phyloP scores from a whole-genome alignment of 2,113 vertebrate genomes.

The Gymnocephalus cernua region DNA sequence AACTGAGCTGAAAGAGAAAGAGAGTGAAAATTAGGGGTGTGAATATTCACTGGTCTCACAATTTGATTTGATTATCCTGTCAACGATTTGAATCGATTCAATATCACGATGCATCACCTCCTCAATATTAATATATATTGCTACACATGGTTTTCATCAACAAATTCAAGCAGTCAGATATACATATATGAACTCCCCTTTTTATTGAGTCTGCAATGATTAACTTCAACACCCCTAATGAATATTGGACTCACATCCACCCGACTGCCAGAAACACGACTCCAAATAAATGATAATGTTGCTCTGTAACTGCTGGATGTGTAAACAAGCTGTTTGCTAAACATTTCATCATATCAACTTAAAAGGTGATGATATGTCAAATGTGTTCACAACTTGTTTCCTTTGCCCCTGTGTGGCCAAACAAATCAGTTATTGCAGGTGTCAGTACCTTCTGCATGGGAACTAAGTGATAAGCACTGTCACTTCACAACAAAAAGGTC shows the following conservation, averaged over 20 bases:
- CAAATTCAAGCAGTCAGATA: too few species aligned
- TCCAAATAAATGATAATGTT: background rate
- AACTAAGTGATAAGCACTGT: background rate
- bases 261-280: background rate
- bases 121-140: too few species aligned
- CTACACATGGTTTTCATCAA: too few species aligned
- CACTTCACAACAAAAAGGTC: background rate
- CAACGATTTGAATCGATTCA: too few species aligned
- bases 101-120: too few species aligned
- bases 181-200: too few species aligned
- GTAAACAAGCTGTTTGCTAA: background rate
- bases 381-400: conserved; percentile 15
- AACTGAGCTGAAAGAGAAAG: background rate
- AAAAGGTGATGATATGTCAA: background rate
- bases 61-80: too few species aligned
- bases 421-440: conserved; percentile 2
- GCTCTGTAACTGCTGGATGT: background rate
- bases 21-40: too few species aligned
- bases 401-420: too few species aligned
- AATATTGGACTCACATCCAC: background rate
- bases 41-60: too few species aligned
- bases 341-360: background rate
- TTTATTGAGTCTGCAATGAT: too few species aligned
- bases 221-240: too few species aligned
- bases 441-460: background rate